Evolutionary conservation across 2,113 vertebrate species (phyloP), one percentile per base, ranked within the genome.

Genomic region (Muntiacus muntjak): DNA sequence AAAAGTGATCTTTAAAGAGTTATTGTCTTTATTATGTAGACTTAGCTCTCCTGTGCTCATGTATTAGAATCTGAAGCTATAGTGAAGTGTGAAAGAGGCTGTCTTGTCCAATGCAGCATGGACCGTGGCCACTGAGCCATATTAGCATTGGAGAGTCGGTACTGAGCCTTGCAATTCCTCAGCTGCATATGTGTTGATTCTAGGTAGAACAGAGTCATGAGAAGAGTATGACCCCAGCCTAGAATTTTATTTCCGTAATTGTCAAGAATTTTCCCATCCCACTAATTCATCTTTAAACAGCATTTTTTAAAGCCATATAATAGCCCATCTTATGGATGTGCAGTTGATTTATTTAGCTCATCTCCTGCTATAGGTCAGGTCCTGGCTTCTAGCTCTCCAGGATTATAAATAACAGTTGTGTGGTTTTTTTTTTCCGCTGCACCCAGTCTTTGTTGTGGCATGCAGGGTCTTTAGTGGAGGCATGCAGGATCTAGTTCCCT

Each of bases 331-430:
- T 8, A 0, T 5, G 52, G 40, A 54, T 47, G 13, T 26, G 9
- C n/a, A 1, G 6, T 50, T 87, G 84, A 83, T 83, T 45, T 9
- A 86, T 93, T 36, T 55, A 50, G 30, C 52, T 45, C 6, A 4
- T 74, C 57, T 79, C n/a, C 64, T 47, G 0, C 52, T 71, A 2
- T 6, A 52, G 87, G 62, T 62, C 57, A 67, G 50, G 55, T 21
- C 78, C 36, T 94, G 88, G 85, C 96, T 96, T 96, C 81, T 21
- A 30, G 45, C 45, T 78, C 92, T 78, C 76, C 14, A n/a, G n/a
- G 3, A 40, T 57, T 45, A 84, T 55, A 52, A 92, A 84, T 94
- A 82, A 87, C 93, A 50, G 9, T 11, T 71, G 12, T 71, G 19
- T 23, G n/a, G n/a, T n/a, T 1, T 12, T 26, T 43, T 12, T 43